Evolutionary conservation across 1,140 invertebrate genomes (phyloP).

Genomic region (Adelges cooleyi): DNA sequence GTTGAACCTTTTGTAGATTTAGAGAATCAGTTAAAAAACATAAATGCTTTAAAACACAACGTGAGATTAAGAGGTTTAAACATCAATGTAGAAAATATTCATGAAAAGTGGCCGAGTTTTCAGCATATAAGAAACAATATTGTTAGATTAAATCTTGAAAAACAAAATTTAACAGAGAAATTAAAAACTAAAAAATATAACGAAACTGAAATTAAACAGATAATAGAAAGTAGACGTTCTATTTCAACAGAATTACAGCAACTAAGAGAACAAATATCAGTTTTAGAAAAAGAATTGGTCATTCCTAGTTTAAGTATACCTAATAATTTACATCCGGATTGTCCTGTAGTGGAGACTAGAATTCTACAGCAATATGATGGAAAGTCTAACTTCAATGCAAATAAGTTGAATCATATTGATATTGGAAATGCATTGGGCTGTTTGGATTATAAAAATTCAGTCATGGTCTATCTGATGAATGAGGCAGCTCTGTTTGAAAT

Average conservation of each 20-base stretch:
- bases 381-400: constrained; percentile 31
- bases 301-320: constrained; percentile 49
- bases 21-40: constrained; percentile 41
- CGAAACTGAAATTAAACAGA: constrained; percentile 37
- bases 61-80: constrained; percentile 40
- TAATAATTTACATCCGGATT: constrained; percentile 49
- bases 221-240: constrained; percentile 41
- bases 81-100: constrained; percentile 41
- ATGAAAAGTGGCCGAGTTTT: constrained; percentile 43
- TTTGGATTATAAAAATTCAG: constrained; percentile 47
- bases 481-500: constrained; percentile 54
- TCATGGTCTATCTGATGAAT: constrained; percentile 49
- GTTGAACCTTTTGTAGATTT: constrained; percentile 50
- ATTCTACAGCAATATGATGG: constrained; percentile 40
- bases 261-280: constrained; percentile 45
- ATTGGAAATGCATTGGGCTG: constrained; percentile 44
- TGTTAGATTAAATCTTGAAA: constrained; percentile 39
- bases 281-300: constrained; percentile 49
- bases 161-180: constrained; percentile 34
- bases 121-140: constrained; percentile 39
- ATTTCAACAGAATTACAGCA: constrained; percentile 49
- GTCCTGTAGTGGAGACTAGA: constrained; percentile 40
- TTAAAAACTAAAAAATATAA: constrained; percentile 35
- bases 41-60: constrained; percentile 41
- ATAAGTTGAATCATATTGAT: constrained; percentile 42